Conservation (phyloP, 2,113 vertebrate genomes). For the Erythrocercus mccallii region DNA sequence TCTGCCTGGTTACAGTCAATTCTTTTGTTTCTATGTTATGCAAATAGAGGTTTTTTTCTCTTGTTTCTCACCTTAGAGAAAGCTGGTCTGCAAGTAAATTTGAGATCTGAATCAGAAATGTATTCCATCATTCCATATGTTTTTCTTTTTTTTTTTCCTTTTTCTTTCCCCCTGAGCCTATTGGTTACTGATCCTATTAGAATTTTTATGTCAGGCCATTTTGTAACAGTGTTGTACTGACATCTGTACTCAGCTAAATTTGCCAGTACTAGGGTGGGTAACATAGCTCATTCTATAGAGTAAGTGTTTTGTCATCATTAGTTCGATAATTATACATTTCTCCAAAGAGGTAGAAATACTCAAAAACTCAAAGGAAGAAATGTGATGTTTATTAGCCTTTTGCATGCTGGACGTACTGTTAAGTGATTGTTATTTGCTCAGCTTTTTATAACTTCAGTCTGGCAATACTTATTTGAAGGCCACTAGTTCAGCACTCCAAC, state of each 20-base stretch:
- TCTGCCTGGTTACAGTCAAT: neutral
- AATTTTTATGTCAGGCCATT: neutral
- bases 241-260: neutral
- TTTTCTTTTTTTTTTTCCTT: neutral
- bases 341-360: neutral
- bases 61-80: neutral
- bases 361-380: neutral
- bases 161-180: accelerated
- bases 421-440: neutral
- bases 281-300: neutral
- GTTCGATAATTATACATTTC: neutral
- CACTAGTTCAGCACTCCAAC: neutral
- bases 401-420: neutral
- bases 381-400: neutral
- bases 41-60: neutral
- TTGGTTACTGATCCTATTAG: neutral
- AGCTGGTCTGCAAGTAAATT: neutral
- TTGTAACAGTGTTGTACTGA: neutral
- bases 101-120: neutral
- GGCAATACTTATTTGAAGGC: neutral
- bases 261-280: neutral
- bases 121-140: neutral
- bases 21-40: neutral
- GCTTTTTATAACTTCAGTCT: neutral
- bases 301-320: neutral